Percentiles rank a stretch among this genome's conserved stretches.
Evolutionary conservation across 2,888 invertebrate species (phyloP).

Genomic region (Diadegma fenestrale): DNA sequence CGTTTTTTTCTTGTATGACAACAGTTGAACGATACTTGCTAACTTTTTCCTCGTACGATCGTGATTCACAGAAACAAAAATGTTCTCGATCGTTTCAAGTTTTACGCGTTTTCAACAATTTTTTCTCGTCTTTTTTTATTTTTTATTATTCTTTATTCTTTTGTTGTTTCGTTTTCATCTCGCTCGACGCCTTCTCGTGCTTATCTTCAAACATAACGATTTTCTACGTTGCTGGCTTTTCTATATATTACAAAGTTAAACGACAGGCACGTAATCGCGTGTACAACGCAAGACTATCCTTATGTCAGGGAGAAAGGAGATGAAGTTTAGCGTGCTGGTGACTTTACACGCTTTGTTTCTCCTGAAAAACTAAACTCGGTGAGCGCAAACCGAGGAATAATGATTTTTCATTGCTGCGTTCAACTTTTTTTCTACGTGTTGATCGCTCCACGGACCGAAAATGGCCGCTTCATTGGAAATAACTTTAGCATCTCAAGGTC

Average conservation of each 20-base stretch:
- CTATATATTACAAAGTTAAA: constrained; percentile 9
- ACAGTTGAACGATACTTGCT: constrained; percentile 25
- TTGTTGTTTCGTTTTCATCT: background rate
- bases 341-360: constrained; percentile 16
- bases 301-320: constrained; percentile 24
- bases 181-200: background rate
- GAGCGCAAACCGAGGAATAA: background rate
- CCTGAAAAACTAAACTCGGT: background rate
- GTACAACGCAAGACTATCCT: background rate
- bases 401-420: background rate
- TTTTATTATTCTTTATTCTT: background rate
- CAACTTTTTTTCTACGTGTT: background rate
- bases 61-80: background rate
- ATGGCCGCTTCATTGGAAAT: background rate
- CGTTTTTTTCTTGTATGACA: background rate
- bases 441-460: background rate
- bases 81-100: background rate
- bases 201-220: constrained; percentile 8
- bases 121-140: background rate
- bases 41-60: background rate
- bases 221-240: background rate
- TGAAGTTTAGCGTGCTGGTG: background rate
- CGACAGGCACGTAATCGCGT: constrained; percentile 17
- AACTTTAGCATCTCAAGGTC: background rate
- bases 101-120: background rate